Evolutionary conservation across 2,888 invertebrate genomes (phyloP), one percentile per base, ranked within the genome.

Genomic region (Clanis bilineata): DNA sequence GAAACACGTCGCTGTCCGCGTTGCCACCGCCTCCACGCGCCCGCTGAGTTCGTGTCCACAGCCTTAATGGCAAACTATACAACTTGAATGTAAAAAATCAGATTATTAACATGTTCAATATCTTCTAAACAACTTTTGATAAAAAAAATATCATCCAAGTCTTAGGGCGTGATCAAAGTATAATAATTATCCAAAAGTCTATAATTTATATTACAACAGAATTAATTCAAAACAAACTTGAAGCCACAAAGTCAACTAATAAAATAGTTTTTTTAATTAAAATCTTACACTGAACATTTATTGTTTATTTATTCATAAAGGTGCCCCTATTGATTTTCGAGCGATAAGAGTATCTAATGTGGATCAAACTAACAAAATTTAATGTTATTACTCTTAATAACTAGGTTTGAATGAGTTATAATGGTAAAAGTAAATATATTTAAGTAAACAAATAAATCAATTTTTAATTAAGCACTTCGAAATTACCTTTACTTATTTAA

Each of bases 191-290:
- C n/a, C n/a, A 32, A 9, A 32, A 2, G 9, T 32, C 6, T 32
- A 32, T 32, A 7, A 32, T 5, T 32, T 32, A 12, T 36, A 32
- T 36, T 10, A 36, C 1, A 10, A 28, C 51, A 51, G 9, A 32
- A 32, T 51, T 32, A 18, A 28, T 51, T 51, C 21, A 4, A 3
- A 51, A 51, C 32, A 32, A 51, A 32, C 51, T 51, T 32, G 10
- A 32, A 18, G 32, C 10, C 1, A 10, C 4, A 10, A 32, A 51
- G 47, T 47, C 25, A 28, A 51, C 32, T 32, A 32, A 32, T 18
- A 51, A 28, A 51, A 15, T 18, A 18, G 18, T 41, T 51, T 47
- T n/a, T 51, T 51, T 51, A 51, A 51, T 51, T 51, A 51, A 51
- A 3, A 28, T 12, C 32, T 28, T 32, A 10, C 51, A n/a, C n/a